Evolutionary conservation across 1,140 invertebrate species (phyloP).

Genomic region (Cyphomyrmex costatus): DNA sequence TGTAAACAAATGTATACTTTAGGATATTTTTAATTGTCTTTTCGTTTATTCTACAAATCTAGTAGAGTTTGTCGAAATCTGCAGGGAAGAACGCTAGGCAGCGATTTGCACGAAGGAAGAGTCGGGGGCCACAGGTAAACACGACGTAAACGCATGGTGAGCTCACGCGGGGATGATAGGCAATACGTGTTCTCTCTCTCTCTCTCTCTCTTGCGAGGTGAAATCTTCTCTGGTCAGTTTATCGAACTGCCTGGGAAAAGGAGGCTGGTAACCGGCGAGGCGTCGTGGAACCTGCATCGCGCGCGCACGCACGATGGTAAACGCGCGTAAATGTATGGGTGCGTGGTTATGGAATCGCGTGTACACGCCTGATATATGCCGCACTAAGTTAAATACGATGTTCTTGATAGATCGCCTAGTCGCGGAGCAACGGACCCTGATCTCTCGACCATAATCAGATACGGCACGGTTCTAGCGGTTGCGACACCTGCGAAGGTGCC

Average conservation of each 20-base stretch:
- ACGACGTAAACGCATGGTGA: constrained; percentile 48
- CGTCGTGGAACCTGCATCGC: constrained; percentile 28
- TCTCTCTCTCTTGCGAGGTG: constrained; percentile 6
- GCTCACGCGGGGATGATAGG: constrained; percentile 65
- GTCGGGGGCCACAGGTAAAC: constrained; percentile 30
- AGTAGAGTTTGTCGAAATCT: background rate
- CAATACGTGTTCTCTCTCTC: constrained; percentile 47
- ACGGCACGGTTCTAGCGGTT: background rate
- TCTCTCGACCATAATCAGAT: constrained; percentile 14
- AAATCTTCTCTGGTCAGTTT: constrained; percentile 75
- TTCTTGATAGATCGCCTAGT: constrained; percentile 52
- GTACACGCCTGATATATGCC: constrained; percentile 38
- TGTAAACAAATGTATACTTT: background rate
- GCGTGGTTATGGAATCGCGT: constrained; percentile 59
- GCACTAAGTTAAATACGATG: constrained; percentile 60
- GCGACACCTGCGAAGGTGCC: constrained; percentile 20
- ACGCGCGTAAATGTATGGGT: constrained; percentile 4
- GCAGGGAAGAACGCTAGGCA: background rate
- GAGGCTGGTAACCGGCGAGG: constrained; percentile 36
- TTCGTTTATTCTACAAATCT: constrained; percentile 4
- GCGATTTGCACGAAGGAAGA: constrained; percentile 51
- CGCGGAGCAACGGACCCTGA: constrained; percentile 41
- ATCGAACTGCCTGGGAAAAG: constrained; percentile 70
- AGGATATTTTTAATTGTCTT: background rate
- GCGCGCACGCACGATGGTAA: constrained; percentile 6